phyloP scores from a whole-genome alignment of 2,797 vertebrate genomes.

The Esox lucius region DNA sequence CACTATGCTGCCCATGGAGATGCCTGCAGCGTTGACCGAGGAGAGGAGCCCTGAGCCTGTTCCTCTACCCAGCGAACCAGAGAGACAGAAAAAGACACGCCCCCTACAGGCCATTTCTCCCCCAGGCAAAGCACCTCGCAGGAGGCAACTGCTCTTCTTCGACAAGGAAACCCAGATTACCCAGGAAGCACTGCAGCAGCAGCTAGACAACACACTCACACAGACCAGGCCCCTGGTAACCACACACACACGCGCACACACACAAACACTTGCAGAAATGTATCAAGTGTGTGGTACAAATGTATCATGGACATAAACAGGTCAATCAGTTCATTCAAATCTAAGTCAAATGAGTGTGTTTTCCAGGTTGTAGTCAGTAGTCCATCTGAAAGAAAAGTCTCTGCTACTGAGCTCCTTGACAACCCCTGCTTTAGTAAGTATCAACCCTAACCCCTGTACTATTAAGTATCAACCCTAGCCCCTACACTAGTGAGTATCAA shows the following conservation, averaged over 20 bases:
- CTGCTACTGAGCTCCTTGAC: conserved; percentile 55
- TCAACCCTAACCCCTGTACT: conserved; percentile 1
- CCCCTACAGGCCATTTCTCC: background rate
- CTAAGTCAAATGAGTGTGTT: background rate
- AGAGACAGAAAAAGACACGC: background rate
- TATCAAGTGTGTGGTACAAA: too few species aligned
- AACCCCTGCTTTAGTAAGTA: conserved; percentile 68
- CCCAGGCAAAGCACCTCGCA: conserved; percentile 30
- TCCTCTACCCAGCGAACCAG: background rate
- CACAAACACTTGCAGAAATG: background rate
- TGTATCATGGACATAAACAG: background rate
- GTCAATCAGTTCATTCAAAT: background rate
- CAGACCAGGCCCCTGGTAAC: conserved; percentile 50
- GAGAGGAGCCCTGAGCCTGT: conserved; percentile 50
- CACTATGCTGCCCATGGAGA: conserved; percentile 25
- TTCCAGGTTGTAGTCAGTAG: conserved; percentile 16
- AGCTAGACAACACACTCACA: conserved; percentile 42
- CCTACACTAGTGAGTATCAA: too few species aligned
- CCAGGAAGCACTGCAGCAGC: conserved; percentile 48
- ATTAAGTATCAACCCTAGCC: too few species aligned
- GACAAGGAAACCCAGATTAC: conserved; percentile 70
- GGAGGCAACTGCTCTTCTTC: conserved; percentile 71
- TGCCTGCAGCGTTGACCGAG: conserved; percentile 33
- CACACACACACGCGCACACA: background rate
- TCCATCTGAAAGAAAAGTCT: conserved; percentile 11